Base-by-base conservation (phyloP, 2,888 invertebrate species). In the Agrochola lota region DNA sequence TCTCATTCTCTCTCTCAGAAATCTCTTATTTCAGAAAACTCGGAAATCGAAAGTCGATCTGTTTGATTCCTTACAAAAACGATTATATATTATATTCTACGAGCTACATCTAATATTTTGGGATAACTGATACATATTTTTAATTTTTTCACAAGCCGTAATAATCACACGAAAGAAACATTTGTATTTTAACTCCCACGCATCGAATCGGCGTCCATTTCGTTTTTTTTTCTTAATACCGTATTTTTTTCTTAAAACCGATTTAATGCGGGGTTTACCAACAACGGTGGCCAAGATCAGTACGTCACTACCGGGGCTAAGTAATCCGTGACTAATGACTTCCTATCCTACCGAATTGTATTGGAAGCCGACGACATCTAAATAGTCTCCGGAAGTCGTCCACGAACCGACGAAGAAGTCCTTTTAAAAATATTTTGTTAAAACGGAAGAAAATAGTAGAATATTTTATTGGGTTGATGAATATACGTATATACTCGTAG, bases 261-360 rank as follows among this genome's bases (percentile, higher is more conserved):
- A 60, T 59, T 43, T 57, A 85, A 82, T 83, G 72, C 70, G 12
- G 40, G 78, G 72, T 78, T 74, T 85, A 71, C 69, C 76, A 64
- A 81, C 73, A 78, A 49, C 69, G 62, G 63, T 63, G 71, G 64
- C 67, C 78, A 69, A 63, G 73, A 78, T 87, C 74, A 78, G 9
- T 60, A 75, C 71, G 75, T 77, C 85, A 80, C 77, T 85, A 46
- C 77, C 69, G 85, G 78, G 85, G 88, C 87, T 89, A 87, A 86
- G 83, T 89, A 83, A 85, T 80, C 88, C 90, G 88, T 93, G 91
- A 93, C 93, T 92, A 92, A 94, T 91, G 91, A 81, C 92, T 93
- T 94, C 93, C 94, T 90, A 90, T 94, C 93, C 94, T 90, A 90
- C 89, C 67, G 83, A 84, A 88, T 86, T 81, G 89, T 92, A 89